Base-by-base conservation (phyloP, 2,113 vertebrate species). In the Leptosomus discolor region DNA sequence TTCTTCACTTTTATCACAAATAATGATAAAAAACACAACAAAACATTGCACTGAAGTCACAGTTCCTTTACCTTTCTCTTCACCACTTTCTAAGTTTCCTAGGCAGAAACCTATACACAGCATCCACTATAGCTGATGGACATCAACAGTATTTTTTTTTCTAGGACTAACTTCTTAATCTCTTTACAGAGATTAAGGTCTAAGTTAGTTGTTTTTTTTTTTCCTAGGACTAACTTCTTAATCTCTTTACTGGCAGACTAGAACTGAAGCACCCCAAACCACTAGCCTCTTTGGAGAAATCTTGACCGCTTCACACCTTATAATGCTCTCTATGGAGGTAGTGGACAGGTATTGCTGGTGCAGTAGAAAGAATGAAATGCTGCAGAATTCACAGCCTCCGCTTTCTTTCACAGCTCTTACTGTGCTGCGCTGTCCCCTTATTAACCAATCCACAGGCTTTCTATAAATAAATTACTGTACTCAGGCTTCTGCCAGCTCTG, bases 401-500 rank as follows among this genome's bases (percentile, higher is more conserved):
- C 77, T 78, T 91, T 75, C 83, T 71, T 87, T 73, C 45, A 71
- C 51, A 85, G 64, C 57, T 82, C 45, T 15, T 32, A 29, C 6
- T 82, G 69, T n/a, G 73, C 83, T 91, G 83, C 6, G 3, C 69
- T 95, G 39, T 78, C 57, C 51, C 57, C 77, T 78, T 81, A 78
- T 79, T 90, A 94, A 79, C 65, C 43, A 79, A 87, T 89, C 91
- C 92, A 82, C 32, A 11, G 30, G 80, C 61, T 92, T 91, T 95
- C 94, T 87, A 92, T 95, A 97, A 97, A 96, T 96, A 94, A 75
- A 85, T 94, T 43, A 95, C 88, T 82, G 88, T 51, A 54, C 50
- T 92, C 32, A 9, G 65, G 73, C 69, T 95, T 90, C 92, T 97
- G 77, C 69, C 4, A 27, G 65, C 84, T 95, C 89, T 94, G 61